Evolutionary conservation across 2,797 vertebrate species (phyloP).

Genomic region (Etheostoma nigrum): DNA sequence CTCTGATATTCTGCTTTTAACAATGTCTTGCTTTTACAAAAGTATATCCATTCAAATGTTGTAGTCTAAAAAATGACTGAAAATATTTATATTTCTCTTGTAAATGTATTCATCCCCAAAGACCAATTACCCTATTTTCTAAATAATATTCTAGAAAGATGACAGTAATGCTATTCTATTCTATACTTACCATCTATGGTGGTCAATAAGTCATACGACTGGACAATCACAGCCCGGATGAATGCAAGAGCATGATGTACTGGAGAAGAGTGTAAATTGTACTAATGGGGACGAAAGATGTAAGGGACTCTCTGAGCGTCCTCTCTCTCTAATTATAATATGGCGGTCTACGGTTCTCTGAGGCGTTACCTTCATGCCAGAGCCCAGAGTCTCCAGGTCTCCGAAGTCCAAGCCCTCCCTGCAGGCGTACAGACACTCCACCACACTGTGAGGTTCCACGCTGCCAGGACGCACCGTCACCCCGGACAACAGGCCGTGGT

Average conservation of each 20-base stretch:
- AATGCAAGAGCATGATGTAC: background rate
- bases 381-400: slow-evolving; percentile 97
- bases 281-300: background rate
- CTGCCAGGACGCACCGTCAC: slow-evolving; percentile 95
- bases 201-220: background rate
- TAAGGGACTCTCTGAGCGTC: background rate
- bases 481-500: slow-evolving; percentile 96
- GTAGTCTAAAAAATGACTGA: too few species aligned
- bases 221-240: background rate
- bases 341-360: background rate
- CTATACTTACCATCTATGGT: too few species aligned
- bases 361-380: slow-evolving; percentile 96
- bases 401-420: slow-evolving; percentile 98
- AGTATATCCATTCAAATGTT: too few species aligned
- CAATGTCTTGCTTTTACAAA: too few species aligned
- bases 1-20: too few species aligned
- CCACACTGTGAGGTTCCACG: slow-evolving; percentile 97
- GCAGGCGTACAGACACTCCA: slow-evolving; percentile 98
- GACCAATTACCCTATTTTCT: too few species aligned
- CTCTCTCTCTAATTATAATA: background rate
- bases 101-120: background rate
- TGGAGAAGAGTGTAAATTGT: background rate
- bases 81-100: too few species aligned
- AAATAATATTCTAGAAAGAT: too few species aligned
- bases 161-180: too few species aligned